Evolutionary conservation across 2,888 invertebrate species (phyloP).

Genomic region (Pyrrhopygopsis socrates): DNA sequence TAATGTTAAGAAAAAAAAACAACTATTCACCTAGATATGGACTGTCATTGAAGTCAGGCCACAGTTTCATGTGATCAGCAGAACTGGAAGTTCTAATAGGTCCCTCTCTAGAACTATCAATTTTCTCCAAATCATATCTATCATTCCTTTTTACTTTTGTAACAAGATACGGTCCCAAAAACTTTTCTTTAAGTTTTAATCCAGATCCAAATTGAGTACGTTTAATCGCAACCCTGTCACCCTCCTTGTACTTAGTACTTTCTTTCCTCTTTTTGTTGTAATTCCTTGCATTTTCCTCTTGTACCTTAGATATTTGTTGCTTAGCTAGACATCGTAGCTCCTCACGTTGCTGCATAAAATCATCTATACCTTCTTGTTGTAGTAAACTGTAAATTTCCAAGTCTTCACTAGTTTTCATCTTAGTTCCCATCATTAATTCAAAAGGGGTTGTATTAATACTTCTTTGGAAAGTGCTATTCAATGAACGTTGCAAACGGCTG

Average conservation of each 20-base stretch:
- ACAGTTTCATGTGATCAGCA: conserved; percentile 58
- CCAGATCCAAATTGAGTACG: conserved; percentile 66
- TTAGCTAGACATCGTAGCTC: neutral
- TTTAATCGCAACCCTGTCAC: conserved; percentile 73
- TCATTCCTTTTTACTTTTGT: neutral
- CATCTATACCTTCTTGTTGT: conserved; percentile 4
- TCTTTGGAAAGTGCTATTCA: conserved; percentile 32
- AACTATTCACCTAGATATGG: too few species aligned
- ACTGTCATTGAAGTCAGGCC: neutral
- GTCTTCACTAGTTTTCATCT: conserved; percentile 33
- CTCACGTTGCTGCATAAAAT: neutral
- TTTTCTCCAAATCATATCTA: neutral
- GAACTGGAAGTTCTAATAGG: conserved; percentile 44
- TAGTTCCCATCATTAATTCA: conserved; percentile 12
- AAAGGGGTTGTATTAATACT: conserved; percentile 19
- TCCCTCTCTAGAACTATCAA: neutral
- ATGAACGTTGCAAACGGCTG: neutral
- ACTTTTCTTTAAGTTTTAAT: conserved; percentile 33
- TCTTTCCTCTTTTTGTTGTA: conserved; percentile 54
- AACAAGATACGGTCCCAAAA: neutral
- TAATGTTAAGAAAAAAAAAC: too few species aligned
- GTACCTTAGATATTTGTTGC: neutral
- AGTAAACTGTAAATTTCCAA: conserved; percentile 3
- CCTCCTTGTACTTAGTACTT: conserved; percentile 36
- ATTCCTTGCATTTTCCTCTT: neutral